These are phyloP conservation scores for Clinocottus analis DNA, from an alignment of 2,113 vertebrate species.

Conservation along the genomic window DNA sequence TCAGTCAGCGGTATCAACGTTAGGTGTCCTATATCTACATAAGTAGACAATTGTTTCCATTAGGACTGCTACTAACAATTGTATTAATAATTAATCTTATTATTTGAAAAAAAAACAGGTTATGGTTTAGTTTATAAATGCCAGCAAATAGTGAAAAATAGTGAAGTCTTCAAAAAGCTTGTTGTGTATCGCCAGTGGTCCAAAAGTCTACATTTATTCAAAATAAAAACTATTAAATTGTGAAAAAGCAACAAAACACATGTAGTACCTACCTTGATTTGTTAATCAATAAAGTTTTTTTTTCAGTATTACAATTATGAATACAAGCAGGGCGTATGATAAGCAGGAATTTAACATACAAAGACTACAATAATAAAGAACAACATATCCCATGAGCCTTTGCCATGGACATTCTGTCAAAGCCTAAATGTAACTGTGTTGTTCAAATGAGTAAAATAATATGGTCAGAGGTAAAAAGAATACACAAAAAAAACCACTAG, in stretches of 20 bases:
- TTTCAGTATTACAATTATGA: background rate
- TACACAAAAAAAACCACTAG: background rate
- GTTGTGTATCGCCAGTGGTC: background rate
- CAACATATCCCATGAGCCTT: background rate
- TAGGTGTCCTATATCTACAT: background rate
- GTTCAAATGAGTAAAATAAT: background rate
- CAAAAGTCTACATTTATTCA: background rate
- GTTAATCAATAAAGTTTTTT: background rate
- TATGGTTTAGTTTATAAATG: background rate
- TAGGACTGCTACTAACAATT: background rate
- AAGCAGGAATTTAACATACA: background rate
- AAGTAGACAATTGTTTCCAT: background rate
- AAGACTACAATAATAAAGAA: background rate
- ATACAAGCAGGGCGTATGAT: background rate
- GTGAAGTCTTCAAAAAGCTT: background rate
- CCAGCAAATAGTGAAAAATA: background rate
- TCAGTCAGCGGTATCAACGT: background rate
- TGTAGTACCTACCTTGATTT: too few relatives aligned
- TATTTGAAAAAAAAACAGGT: background rate
- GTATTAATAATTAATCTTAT: background rate
- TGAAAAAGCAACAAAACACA: background rate
- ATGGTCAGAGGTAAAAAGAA: background rate
- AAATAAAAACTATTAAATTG: background rate
- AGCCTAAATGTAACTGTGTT: slow-evolving; percentile 13
- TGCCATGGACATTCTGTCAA: background rate